Evolutionary conservation across 2,797 vertebrate genomes (phyloP), one percentile per base, ranked within the genome.

Genomic region (Acipenser ruthenus): DNA sequence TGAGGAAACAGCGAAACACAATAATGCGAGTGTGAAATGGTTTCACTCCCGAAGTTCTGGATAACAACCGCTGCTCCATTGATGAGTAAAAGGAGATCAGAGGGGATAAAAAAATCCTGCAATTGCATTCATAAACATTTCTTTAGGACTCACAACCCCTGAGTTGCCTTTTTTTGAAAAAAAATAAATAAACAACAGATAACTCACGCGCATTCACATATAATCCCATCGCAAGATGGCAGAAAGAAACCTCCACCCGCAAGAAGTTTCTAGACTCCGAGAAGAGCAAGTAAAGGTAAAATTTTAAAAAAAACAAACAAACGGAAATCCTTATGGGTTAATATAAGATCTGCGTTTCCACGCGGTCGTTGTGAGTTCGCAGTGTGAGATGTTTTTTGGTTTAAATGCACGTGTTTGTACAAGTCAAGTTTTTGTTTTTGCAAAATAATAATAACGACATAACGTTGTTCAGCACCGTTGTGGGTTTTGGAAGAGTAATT

Each of bases 121-220:
- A 85, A 88, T 83, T 90, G 89, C 86, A 87, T 89, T 80, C 90
- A 93, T 89, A 94, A 93, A 93, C 93, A 93, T 82, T 94, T 91
- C 85, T 94, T 94, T 91, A 94, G 95, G 93, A 97, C 95, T 97
- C 90, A 91, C 88, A 87, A 85, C 80, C 91, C 86, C 64, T 93
- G 92, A 90, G 82, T 75, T 74, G 73, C 78, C 71, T 73, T 75
- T 37, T 37, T 37, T 37, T 76, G 67, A 74, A 78, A 76, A 69
- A 37, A 4, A 37, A 37, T 0, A 37, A 37, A 37, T 4, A 37
- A 37, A 37, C 37, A 37, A 68, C 72, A 63, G 48, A 18, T 59
- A 73, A 67, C 77, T 67, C 59, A 23, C 13, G 51, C 61, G 56
- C 18, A 65, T 72, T 63, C 10, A 60, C 65, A 66, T 60, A 69